Evolutionary conservation across 2,113 vertebrate species (phyloP).

Genomic region (Festucalex cinctus): DNA sequence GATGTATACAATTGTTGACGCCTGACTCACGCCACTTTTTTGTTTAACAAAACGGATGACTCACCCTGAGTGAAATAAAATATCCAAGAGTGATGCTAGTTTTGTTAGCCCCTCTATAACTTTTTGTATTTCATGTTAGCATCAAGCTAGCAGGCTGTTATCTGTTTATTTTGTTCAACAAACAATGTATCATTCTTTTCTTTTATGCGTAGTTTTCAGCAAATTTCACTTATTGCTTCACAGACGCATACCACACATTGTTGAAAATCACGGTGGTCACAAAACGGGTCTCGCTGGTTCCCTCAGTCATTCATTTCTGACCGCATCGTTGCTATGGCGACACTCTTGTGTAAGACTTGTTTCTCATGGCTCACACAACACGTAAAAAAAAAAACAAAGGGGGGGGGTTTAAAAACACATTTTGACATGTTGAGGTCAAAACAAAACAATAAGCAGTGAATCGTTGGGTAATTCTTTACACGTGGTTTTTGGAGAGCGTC

Average conservation of each 20-base stretch:
- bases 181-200: too few species aligned
- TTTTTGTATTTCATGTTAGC: too few species aligned
- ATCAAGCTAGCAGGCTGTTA: too few species aligned
- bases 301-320: background rate
- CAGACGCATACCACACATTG: background rate
- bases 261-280: background rate
- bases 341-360: background rate
- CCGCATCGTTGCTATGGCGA: background rate
- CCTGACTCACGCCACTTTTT: slow-evolving; percentile 20
- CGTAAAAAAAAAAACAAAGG: too few species aligned
- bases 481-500: background rate
- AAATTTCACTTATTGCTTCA: background rate
- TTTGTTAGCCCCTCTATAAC: too few species aligned
- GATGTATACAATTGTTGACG: slow-evolving; percentile 11
- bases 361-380: background rate
- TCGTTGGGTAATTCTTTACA: background rate
- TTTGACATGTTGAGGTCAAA: background rate
- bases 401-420: background rate
- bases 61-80: background rate
- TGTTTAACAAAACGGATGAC: slow-evolving; percentile 6
- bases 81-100: too few species aligned
- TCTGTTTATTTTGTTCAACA: too few species aligned
- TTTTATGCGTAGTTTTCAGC: too few species aligned
- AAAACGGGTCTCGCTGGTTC: background rate
- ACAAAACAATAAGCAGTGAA: background rate